Evolutionary conservation across 2,888 invertebrate species (phyloP), one percentile per base, ranked within the genome.

Genomic region (Hirtodrosophila trivittata): DNA sequence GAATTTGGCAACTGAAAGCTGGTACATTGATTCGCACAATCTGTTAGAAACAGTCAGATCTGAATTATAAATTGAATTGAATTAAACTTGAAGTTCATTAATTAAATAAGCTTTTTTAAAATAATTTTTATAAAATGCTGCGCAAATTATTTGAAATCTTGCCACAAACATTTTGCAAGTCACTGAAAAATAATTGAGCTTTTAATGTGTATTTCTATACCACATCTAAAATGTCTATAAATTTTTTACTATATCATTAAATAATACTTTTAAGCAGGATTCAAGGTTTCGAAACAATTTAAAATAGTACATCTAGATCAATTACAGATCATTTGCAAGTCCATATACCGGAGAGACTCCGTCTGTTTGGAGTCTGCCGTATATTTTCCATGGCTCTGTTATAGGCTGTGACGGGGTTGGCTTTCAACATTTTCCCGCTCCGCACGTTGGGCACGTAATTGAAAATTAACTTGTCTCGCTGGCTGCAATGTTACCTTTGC

Each of bases 391-490:
- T 13, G 30, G 26, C 4, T 26, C 32, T 13, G 26, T 42, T 64
- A 46, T 70, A 42, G 51, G 49, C 68, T 58, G 65, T 12, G 25
- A 50, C 18, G 32, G 46, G 35, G 46, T 33, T 64, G 43, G 59
- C 56, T 49, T 58, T 52, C 66, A 65, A 70, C 66, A 50, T 50
- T 47, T 56, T 39, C 28, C 25, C 46, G 56, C 42, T 49, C 41
- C 55, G 50, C 72, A 75, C 76, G 83, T 82, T 63, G 72, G 55
- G 62, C 85, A 80, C 83, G 78, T 82, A 85, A 82, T 85, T 85
- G 85, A 85, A 85, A 85, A 85, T 85, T 85, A 80, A 82, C 80
- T 85, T 82, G 82, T 82, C 66, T 71, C 51, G 66, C 66, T 63
- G 42, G 32, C 52, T 66, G 52, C 75, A 50, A 45, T 42, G 59